Evolutionary conservation across 2,113 vertebrate species (phyloP), one percentile per base, ranked within the genome.

Genomic region (Mystacornis crossleyi): DNA sequence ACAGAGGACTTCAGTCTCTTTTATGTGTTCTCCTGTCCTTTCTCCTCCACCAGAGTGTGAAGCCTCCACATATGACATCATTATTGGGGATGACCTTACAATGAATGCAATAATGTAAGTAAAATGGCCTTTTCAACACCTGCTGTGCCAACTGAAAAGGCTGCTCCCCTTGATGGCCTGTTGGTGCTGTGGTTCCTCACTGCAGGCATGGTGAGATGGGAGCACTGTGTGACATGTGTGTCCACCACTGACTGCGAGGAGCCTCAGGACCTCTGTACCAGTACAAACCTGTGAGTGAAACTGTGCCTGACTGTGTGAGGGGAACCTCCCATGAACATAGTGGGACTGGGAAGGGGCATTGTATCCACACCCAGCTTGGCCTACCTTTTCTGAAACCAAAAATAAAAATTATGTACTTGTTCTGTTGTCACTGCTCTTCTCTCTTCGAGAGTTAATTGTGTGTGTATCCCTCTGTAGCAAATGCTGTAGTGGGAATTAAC

Each of bases 211-310:
- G 19, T 78, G 72, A 55, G 50, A 29, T 13, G 19, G n/a, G 21
- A 20, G 14, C 57, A 16, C n/a, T 47, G n/a, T 2, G 2, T 8
- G 14, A 17, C 47, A 29, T 0, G 0, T 48, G 25, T 73, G 20
- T 6, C 31, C 71, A 3, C 9, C 19, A 9, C 3, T 48, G 40
- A 15, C 36, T 53, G 36, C 23, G 29, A 60, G 42, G 26, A n/a
- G 5, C n/a, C 36, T 60, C 23, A 57, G 45, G 2, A 53, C 6
- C 18, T 23, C 48, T 8, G 4, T 5, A n/a, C 9, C 38, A 18
- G 12, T 11, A 62, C 23, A 45, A 24, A 74, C 4, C 25, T 33
- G 17, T 20, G 15, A 67, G 33, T 31, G 40, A 33, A 80, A 51
- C 36, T 43, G 40, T 70, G n/a, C 14, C 40, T 38, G 18, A 43